A percentile compares a stretch with the other conserved stretches of the same genome.
Conservation (phyloP, 2,797 vertebrate genomes). For the Margarornis squamiger region DNA sequence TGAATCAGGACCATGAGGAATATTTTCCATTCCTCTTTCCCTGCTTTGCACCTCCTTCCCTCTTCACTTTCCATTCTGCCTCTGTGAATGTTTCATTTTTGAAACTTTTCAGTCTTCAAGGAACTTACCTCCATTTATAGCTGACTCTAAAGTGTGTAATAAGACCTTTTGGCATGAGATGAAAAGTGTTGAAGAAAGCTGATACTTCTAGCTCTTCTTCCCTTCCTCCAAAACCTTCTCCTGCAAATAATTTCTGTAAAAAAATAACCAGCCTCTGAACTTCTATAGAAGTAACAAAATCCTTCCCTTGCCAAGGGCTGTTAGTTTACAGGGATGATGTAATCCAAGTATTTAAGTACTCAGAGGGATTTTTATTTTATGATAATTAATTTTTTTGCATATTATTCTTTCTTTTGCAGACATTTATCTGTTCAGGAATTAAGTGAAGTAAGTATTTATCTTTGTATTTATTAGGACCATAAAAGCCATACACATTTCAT, state of each 20-base stretch:
- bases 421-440: slow-evolving; percentile 50
- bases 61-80: not conserved
- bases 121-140: not conserved
- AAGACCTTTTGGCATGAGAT: not conserved
- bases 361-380: slow-evolving; percentile 27
- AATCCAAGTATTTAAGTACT: slow-evolving; percentile 28
- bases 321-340: slow-evolving; percentile 44
- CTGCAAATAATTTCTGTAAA: slow-evolving; percentile 30
- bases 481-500: not conserved
- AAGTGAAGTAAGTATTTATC: slow-evolving; percentile 62
- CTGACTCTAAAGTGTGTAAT: not conserved
- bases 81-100: not conserved
- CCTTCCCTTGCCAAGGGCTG: not conserved
- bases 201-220: not conserved
- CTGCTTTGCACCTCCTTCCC: not conserved
- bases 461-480: not conserved
- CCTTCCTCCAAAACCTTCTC: not conserved
- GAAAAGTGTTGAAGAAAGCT: not conserved
- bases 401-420: slow-evolving; percentile 56
- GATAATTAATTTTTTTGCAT: slow-evolving; percentile 2
- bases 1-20: not conserved
- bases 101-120: not conserved
- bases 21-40: not conserved
- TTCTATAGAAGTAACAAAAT: slow-evolving; percentile 42
- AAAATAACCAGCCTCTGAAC: slow-evolving; percentile 16